Conservation (phyloP, 2,113 vertebrate species). For the Dendropsophus ebraccatus region DNA sequence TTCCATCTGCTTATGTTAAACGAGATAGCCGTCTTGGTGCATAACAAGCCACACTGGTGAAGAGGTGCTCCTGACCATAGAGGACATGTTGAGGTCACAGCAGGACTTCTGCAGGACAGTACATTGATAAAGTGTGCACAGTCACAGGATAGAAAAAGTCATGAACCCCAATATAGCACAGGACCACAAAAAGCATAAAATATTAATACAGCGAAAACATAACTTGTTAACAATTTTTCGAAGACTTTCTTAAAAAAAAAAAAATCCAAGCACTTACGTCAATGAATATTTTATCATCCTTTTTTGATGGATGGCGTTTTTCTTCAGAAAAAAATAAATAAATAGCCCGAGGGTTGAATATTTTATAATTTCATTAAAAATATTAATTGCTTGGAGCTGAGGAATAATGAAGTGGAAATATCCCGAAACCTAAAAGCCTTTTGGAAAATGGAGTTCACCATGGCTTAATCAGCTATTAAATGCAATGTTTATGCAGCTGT, state of each 20-base stretch:
- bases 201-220: background rate
- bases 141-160: too few relatives aligned
- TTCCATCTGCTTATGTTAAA: too few relatives aligned
- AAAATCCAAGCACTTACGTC: too few relatives aligned
- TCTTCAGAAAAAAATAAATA: too few relatives aligned
- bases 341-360: background rate
- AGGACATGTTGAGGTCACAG: too few relatives aligned
- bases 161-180: background rate
- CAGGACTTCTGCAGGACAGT: too few relatives aligned
- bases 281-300: background rate
- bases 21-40: too few relatives aligned
- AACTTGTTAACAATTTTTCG: background rate
- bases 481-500: constrained; percentile 40
- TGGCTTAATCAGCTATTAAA: constrained; percentile 24
- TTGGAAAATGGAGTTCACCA: constrained; percentile 9
- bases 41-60: too few relatives aligned
- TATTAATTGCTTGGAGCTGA: background rate
- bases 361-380: constrained; percentile 18
- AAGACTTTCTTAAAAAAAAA: background rate
- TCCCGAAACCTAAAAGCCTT: constrained; percentile 3
- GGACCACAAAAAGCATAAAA: background rate
- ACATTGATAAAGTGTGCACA: too few relatives aligned
- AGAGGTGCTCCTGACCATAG: too few relatives aligned
- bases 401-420: constrained; percentile 23
- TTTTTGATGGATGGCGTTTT: background rate